Conservation (phyloP, 2,888 invertebrate genomes). For the Caenorhabditis doughertyi region DNA sequence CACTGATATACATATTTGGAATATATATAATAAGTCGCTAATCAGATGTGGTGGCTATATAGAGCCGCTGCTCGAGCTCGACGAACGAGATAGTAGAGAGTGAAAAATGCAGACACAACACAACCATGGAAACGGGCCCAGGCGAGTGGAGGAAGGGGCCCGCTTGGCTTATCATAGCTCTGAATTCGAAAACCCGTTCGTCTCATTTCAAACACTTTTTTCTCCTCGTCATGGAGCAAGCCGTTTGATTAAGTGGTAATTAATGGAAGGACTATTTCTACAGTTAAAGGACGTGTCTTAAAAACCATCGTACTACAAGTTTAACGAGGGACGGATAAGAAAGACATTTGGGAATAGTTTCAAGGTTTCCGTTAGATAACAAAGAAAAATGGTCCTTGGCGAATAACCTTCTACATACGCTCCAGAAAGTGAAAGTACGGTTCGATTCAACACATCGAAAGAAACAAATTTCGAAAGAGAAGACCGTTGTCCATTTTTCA, state of each 20-base stretch:
- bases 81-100: conserved; percentile 13
- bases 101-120: conserved; percentile 24
- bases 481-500: no score
- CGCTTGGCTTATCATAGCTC: conserved; percentile 53
- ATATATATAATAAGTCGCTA: conserved; percentile 61
- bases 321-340: no score
- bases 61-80: conserved; percentile 22
- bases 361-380: conserved; percentile 27
- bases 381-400: conserved; percentile 39
- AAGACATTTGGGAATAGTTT: conserved; percentile 3
- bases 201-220: conserved; percentile 31
- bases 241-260: no score
- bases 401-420: no score
- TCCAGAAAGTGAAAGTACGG: no score
- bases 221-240: background rate
- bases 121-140: conserved; percentile 61
- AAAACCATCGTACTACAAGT: no score
- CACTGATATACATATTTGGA: conserved; percentile 50
- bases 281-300: no score
- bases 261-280: no score
- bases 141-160: conserved; percentile 26
- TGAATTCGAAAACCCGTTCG: conserved; percentile 22
- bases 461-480: no score
- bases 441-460: no score
- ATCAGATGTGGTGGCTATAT: conserved; percentile 52